These are phyloP conservation scores for Mallateleia sp. DNA, from an alignment of 2,888 invertebrate genomes.

Conservation along the genomic window DNA sequence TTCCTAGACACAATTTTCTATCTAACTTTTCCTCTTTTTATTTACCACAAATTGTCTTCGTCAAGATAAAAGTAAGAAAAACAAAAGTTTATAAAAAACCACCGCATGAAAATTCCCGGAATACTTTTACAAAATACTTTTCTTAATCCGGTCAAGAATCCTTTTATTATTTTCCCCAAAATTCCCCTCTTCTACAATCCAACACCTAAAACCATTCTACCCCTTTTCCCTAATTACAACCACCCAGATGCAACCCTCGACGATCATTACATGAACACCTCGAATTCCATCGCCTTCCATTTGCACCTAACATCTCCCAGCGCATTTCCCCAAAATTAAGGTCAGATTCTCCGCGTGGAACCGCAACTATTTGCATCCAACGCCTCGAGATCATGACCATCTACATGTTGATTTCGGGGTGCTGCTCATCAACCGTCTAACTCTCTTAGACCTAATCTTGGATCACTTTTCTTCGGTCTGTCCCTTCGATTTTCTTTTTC, in stretches of 20 bases:
- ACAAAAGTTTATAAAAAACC: too few relatives aligned
- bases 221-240: too few relatives aligned
- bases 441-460: conserved; percentile 14
- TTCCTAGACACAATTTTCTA: too few relatives aligned
- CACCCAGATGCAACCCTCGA: background rate
- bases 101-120: too few relatives aligned
- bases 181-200: too few relatives aligned
- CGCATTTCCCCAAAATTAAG: conserved; percentile 23
- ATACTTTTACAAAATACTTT: too few relatives aligned
- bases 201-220: too few relatives aligned
- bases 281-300: background rate
- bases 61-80: too few relatives aligned
- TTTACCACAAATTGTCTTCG: too few relatives aligned
- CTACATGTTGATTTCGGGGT: background rate
- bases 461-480: conserved; percentile 6
- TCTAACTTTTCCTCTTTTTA: too few relatives aligned
- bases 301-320: background rate
- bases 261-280: background rate
- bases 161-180: too few relatives aligned
- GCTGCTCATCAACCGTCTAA: background rate
- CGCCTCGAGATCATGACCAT: background rate
- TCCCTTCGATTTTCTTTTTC: conserved; percentile 49
- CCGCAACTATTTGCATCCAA: background rate
- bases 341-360: conserved; percentile 17
- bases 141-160: too few relatives aligned